Conservation (phyloP, 2,113 vertebrate genomes). For the Toxotes chatareus region DNA sequence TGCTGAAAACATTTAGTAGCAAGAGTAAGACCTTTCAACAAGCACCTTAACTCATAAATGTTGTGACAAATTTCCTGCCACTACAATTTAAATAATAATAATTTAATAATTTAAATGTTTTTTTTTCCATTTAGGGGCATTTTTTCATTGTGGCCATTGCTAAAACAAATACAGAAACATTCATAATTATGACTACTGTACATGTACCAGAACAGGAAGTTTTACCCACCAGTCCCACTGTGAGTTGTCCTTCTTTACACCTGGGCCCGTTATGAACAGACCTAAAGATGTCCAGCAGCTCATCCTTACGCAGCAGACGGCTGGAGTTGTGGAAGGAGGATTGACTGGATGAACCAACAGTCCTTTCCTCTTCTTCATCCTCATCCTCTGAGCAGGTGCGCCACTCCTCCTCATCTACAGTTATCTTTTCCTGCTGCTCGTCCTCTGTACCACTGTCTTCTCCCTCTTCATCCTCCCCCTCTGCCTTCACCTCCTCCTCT, state of each 20-base stretch:
- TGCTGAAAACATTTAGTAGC: not conserved
- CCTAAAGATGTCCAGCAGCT: slow-evolving; percentile 90
- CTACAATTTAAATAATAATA: not conserved
- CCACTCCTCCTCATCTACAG: slow-evolving; percentile 88
- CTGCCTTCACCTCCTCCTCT: not conserved
- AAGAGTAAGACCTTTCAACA: not conserved
- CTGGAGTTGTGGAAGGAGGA: slow-evolving; percentile 85
- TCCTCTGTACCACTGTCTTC: slow-evolving; percentile 57
- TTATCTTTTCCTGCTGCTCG: slow-evolving; percentile 69
- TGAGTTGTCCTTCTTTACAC: slow-evolving; percentile 90
- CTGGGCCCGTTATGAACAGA: slow-evolving; percentile 83
- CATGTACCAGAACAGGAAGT: not conserved
- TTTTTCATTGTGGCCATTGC: not conserved
- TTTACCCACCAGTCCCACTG: slow-evolving; percentile 93
- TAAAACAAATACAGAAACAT: not conserved
- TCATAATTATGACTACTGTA: not conserved
- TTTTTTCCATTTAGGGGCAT: not conserved
- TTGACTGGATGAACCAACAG: slow-evolving; percentile 30
- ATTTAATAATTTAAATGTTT: too few species aligned
- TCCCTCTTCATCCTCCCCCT: not conserved
- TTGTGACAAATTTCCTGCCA: not conserved
- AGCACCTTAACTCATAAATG: not conserved
- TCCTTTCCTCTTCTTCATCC: slow-evolving; percentile 43
- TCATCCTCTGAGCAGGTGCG: slow-evolving; percentile 91
- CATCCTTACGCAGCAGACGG: slow-evolving; percentile 88